Evolutionary conservation across 2,113 vertebrate species (phyloP), one percentile per base, ranked within the genome.

Genomic region (Corapipo altera): DNA sequence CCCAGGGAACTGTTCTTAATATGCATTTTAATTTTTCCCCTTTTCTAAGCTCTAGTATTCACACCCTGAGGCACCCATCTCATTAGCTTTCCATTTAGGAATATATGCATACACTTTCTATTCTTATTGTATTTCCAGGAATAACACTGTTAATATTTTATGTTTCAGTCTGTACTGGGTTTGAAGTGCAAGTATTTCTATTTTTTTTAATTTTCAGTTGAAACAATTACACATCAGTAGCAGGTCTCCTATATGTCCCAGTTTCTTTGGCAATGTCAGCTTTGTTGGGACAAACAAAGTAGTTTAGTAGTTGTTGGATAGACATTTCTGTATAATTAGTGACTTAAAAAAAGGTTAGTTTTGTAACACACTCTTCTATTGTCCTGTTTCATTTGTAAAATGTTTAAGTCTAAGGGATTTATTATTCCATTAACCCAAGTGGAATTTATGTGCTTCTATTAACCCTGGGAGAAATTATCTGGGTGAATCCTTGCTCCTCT

Each of bases 321-420:
- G 57, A 43, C 4, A 8, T 83, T 86, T 70, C 28, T 51, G 11
- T 84, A 41, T 30, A 46, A 69, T 58, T 59, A 79, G 33, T n/a
- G 41, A n/a, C 41, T 79, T 48, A 1, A 28, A 64, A 59, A 41
- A 8, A 2, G 14, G 12, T 20, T 43, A 26, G 17, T 80, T 89
- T 91, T 86, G 35, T 72, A 57, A 70, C 41, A 33, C 11, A n/a
- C 46, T 17, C 21, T 84, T 49, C 58, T 49, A 22, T 76, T 84
- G 76, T 79, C 48, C 72, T 89, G 52, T 61, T 96, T 69, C 74
- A 44, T 91, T 95, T 94, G 66, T 51, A 74, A 80, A 95, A 75
- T 88, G 52, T 80, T 96, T 84, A 89, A 96, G 30, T 82, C 7
- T 20, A 70, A 62, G 8, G 49, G 37, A 89, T 96, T 94, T 95